phyloP scores from a whole-genome alignment of 2,797 vertebrate species.

The Fratercula arctica region DNA sequence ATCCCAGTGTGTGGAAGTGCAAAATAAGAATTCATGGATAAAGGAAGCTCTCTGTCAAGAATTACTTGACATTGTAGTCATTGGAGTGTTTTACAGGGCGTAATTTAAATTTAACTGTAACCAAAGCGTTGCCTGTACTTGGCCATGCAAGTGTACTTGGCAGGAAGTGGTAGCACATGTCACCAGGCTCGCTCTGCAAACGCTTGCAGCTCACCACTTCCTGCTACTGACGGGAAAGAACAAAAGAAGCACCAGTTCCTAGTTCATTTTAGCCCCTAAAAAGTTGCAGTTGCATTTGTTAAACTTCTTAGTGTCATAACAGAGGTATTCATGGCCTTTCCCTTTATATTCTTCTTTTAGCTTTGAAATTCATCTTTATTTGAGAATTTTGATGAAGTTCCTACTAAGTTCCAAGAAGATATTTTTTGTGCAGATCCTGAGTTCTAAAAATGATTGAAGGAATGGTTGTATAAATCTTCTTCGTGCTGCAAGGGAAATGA shows the following conservation, averaged over 20 bases:
- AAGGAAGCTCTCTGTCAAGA: neutral
- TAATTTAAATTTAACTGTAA: neutral
- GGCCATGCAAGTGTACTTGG: neutral
- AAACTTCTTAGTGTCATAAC: neutral
- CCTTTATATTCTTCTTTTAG: neutral
- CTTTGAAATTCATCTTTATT: neutral
- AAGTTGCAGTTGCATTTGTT: neutral
- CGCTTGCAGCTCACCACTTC: slow-evolving; percentile 55
- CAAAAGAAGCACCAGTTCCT: slow-evolving; percentile 25
- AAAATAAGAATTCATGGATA: neutral
- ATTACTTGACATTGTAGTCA: neutral
- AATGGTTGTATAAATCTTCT: neutral
- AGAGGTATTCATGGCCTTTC: neutral
- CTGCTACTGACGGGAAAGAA: slow-evolving; percentile 51
- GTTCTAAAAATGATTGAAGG: neutral
- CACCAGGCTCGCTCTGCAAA: neutral
- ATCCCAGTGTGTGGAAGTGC: neutral
- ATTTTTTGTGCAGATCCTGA: neutral
- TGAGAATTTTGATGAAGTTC: neutral
- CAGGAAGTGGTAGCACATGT: slow-evolving; percentile 62
- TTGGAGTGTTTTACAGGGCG: neutral
- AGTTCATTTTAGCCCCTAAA: neutral
- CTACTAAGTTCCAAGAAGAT: neutral
- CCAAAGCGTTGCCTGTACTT: neutral
- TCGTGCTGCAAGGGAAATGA: neutral